Percentiles rank a stretch among this genome's conserved stretches.
These are phyloP conservation scores for Pteronura brasiliensis DNA, from an alignment of 2,113 vertebrate genomes.

Conservation along the genomic window DNA sequence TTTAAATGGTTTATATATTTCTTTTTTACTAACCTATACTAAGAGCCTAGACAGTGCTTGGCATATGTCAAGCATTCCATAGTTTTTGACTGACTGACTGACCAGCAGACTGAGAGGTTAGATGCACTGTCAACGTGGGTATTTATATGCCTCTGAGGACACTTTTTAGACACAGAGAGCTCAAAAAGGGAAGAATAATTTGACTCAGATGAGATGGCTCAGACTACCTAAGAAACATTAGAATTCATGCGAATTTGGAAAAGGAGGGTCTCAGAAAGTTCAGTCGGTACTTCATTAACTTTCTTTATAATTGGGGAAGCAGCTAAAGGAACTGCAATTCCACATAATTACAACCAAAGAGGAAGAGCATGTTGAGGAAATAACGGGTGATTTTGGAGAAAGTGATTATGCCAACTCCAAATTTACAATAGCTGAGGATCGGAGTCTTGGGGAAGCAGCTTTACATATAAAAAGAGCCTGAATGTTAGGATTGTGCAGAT, in stretches of 20 bases:
- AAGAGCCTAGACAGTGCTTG: background rate
- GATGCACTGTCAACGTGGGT: background rate
- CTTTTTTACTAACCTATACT: background rate
- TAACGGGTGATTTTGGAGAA: background rate
- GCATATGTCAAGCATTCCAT: background rate
- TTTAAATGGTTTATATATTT: background rate
- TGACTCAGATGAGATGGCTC: background rate
- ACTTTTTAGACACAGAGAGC: background rate
- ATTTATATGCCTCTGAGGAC: background rate
- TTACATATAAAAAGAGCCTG: background rate
- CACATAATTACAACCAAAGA: background rate
- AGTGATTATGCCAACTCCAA: background rate
- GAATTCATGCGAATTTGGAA: conserved; percentile 9
- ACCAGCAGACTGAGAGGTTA: background rate
- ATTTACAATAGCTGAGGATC: background rate
- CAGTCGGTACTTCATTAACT: background rate
- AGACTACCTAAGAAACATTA: background rate
- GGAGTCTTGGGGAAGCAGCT: background rate
- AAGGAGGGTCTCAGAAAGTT: background rate
- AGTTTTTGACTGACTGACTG: background rate
- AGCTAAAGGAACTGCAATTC: background rate
- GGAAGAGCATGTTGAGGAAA: background rate
- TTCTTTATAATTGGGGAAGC: background rate
- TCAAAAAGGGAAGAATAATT: background rate
- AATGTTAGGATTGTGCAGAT: background rate